Evolutionary conservation across 2,888 invertebrate species (phyloP).

Genomic region (Apodemia mormo): DNA sequence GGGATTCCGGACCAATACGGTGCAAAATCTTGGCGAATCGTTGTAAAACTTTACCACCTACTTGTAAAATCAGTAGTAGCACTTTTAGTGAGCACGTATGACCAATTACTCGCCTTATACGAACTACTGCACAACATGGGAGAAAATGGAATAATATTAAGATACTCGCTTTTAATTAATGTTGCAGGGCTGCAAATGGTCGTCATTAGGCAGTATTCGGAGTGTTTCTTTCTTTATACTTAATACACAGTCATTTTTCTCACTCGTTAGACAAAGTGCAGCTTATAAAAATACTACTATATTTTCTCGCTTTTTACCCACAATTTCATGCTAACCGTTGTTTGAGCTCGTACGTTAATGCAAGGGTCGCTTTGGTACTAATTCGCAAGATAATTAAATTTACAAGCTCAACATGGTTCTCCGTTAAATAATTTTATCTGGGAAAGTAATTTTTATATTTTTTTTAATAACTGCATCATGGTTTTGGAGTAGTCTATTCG

Average conservation of each 20-base stretch:
- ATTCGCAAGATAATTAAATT: slow-evolving; percentile 75
- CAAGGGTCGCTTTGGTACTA: slow-evolving; percentile 73
- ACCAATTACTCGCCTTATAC: too few species aligned
- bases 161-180: slow-evolving; percentile 36
- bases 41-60: too few species aligned
- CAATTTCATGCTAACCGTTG: slow-evolving; percentile 73
- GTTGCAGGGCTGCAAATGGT: slow-evolving; percentile 39
- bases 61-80: too few species aligned
- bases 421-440: neutral
- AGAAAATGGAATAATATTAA: neutral
- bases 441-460: too few species aligned
- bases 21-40: too few species aligned
- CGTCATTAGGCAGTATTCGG: slow-evolving; percentile 42
- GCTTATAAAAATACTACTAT: slow-evolving; percentile 77
- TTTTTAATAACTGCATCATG: too few species aligned
- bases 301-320: slow-evolving; percentile 74
- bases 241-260: slow-evolving; percentile 54
- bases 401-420: slow-evolving; percentile 37
- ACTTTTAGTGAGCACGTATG: too few species aligned
- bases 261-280: slow-evolving; percentile 60
- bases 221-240: slow-evolving; percentile 41
- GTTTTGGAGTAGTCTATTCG: too few species aligned
- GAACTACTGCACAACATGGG: too few species aligned
- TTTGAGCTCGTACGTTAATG: slow-evolving; percentile 64
- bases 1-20: too few species aligned